These are phyloP conservation scores for Orchesella flavescens DNA, from an alignment of 2,888 invertebrate genomes.

Conservation along the genomic window DNA sequence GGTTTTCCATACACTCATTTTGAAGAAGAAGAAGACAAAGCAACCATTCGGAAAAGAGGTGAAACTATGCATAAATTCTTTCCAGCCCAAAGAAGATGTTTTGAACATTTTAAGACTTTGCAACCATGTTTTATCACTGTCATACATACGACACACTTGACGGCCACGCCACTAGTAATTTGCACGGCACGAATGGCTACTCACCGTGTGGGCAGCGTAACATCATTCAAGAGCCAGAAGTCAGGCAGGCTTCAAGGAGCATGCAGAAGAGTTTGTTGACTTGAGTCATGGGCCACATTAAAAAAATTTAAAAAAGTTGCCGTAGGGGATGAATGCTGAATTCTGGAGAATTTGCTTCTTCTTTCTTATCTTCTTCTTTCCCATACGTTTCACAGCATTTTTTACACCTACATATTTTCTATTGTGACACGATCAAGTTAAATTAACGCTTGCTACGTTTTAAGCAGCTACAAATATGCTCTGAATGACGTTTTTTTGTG, in stretches of 20 bases:
- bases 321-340: slow-evolving; percentile 54
- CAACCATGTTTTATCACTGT: too few relatives aligned
- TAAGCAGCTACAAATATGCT: not conserved
- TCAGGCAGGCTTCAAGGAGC: slow-evolving; percentile 12
- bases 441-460: slow-evolving; percentile 13
- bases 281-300: slow-evolving; percentile 63
- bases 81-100: too few relatives aligned
- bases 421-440: slow-evolving; percentile 25
- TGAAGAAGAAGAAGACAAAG: too few relatives aligned
- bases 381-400: slow-evolving; percentile 48
- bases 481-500: not conserved
- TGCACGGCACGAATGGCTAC: slow-evolving; percentile 52
- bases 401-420: slow-evolving; percentile 44
- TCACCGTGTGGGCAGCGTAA: slow-evolving; percentile 60
- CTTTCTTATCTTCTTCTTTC: slow-evolving; percentile 54
- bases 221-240: not conserved
- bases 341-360: slow-evolving; percentile 61
- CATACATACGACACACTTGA: not conserved
- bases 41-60: too few relatives aligned
- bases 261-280: slow-evolving; percentile 58
- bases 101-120: too few relatives aligned
- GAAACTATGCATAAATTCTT: too few relatives aligned
- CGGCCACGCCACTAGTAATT: slow-evolving; percentile 41
- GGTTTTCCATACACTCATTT: too few relatives aligned
- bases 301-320: slow-evolving; percentile 51